phyloP scores from a whole-genome alignment of 2,888 invertebrate species.

The Aporophyla nigra region DNA sequence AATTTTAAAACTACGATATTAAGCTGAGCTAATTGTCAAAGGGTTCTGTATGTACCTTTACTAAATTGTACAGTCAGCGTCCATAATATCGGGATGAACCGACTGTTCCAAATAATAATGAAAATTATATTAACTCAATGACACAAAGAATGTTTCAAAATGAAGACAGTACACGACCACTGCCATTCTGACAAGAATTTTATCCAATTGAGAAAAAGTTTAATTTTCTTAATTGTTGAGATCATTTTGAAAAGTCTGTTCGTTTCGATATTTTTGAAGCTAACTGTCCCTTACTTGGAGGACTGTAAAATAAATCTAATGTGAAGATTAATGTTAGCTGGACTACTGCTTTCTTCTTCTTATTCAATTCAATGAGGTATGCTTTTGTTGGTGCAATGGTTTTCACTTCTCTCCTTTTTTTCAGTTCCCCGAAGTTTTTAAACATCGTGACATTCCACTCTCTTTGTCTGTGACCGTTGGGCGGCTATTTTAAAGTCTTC shows the following conservation, averaged over 20 bases:
- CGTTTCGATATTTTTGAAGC: too few relatives aligned
- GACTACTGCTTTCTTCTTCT: background rate
- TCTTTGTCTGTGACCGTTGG: background rate
- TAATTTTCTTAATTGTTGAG: too few relatives aligned
- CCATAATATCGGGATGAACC: too few relatives aligned
- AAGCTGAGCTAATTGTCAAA: constrained; percentile 13
- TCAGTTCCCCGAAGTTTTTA: background rate
- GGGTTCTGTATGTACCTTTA: constrained; percentile 13
- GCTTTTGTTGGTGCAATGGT: background rate
- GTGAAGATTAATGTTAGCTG: background rate
- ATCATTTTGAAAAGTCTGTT: too few relatives aligned
- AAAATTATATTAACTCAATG: too few relatives aligned
- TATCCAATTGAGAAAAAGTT: too few relatives aligned
- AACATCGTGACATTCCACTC: background rate
- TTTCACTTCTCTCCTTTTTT: background rate
- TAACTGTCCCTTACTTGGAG: background rate
- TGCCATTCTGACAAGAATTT: too few relatives aligned
- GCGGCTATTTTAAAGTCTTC: background rate
- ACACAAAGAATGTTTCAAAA: too few relatives aligned
- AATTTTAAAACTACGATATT: constrained; percentile 21
- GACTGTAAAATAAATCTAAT: background rate
- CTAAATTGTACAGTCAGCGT: background rate
- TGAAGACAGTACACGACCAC: too few relatives aligned
- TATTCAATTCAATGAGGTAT: background rate
- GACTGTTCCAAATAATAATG: too few relatives aligned